Evolutionary conservation across 37 sponge, comb jelly and placozoan genomes (phyloP).

Genomic region (Sycon ciliatum): DNA sequence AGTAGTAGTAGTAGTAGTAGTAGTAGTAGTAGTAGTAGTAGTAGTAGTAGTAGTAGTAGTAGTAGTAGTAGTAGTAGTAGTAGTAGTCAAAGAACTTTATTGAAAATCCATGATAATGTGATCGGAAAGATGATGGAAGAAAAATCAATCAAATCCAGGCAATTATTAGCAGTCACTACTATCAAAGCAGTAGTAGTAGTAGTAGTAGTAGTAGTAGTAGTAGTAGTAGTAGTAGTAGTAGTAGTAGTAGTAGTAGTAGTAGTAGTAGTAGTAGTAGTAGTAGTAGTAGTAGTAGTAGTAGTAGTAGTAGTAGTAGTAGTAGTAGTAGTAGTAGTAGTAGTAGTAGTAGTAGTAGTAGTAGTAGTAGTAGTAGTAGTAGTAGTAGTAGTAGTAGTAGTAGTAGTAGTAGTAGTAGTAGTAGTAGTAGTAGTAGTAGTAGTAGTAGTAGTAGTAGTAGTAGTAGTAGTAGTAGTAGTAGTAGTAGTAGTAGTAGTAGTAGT

Average conservation of each 20-base stretch:
- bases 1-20: background rate
- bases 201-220: slow-evolving; percentile 8
- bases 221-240: slow-evolving; percentile 6
- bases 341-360: slow-evolving; percentile 6
- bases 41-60: background rate
- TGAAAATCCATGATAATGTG: too few relatives aligned
- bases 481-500: slow-evolving; percentile 8
- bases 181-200: background rate
- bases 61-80: slow-evolving; percentile 8
- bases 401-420: slow-evolving; percentile 6
- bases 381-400: slow-evolving; percentile 8
- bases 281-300: slow-evolving; percentile 6
- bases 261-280: slow-evolving; percentile 8
- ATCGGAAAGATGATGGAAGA: too few relatives aligned
- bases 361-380: slow-evolving; percentile 8
- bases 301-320: slow-evolving; percentile 8
- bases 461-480: slow-evolving; percentile 6
- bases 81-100: too few relatives aligned
- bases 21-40: background rate
- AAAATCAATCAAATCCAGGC: too few relatives aligned
- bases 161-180: background rate
- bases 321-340: slow-evolving; percentile 8
- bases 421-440: slow-evolving; percentile 8
- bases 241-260: slow-evolving; percentile 8
- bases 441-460: slow-evolving; percentile 8